Evolutionary conservation across 2,797 vertebrate species (phyloP), one percentile per base, ranked within the genome.

Genomic region (Malurus splendens): DNA sequence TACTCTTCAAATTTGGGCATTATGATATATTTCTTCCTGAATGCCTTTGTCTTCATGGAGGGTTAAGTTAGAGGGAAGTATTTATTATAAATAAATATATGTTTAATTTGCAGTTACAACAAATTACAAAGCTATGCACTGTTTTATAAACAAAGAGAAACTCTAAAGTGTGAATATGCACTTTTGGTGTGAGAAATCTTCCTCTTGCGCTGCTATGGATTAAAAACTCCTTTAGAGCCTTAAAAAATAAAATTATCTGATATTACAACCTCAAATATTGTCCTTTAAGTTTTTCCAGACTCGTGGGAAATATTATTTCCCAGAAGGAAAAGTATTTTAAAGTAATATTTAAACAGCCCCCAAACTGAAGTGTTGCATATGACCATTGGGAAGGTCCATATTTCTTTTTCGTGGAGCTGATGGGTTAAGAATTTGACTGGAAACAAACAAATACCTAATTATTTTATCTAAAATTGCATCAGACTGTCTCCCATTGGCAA

Each of bases 311-410:
- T 73, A 30, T 13, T 32, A 4, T 38, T 71, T 48, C 19, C 17
- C 6, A 23, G 48, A 71, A 30, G 4, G 36, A 81, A 74, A 44
- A 11, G 3, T 20, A 8, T 38, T 32, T 42, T 5, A 15, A 51
- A 55, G 9, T 36, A 44, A n/a, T 14, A 51, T 33, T 70, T 80
- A 36, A 77, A 39, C 20, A 65, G n/a, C 4, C 25, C 10, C 6
- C 7, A 11, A 65, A 64, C 19, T 14, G 8, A 66, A 66, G 1
- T 14, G 10, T n/a, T 14, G 5, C 7, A 33, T 5, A 1, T 7
- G 38, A 20, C 4, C 12, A 15, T 56, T 54, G 20, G 52, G 67
- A 62, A 52, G 54, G 50, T 79, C 9, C 2, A 0, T 18, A 16
- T 71, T 77, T 30, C 7, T 75, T 84, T 64, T 38, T 42, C 5